These are phyloP conservation scores for Perca fluviatilis DNA, from an alignment of 2,113 vertebrate genomes.

Conservation along the genomic window DNA sequence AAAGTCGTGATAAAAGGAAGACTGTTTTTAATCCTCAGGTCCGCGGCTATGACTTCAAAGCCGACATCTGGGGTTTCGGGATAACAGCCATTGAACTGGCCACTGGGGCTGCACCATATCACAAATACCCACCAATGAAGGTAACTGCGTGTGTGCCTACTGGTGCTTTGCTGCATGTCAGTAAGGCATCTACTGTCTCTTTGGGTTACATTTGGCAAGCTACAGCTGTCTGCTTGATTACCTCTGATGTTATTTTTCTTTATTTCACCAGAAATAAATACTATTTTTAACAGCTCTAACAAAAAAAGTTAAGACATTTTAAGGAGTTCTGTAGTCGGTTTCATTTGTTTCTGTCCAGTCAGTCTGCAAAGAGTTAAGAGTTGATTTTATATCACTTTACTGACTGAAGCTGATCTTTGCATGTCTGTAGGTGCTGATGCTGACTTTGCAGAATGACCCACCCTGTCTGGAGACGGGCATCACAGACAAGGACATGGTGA, in stretches of 20 bases:
- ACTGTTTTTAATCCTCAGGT: conserved; percentile 84
- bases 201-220: not conserved
- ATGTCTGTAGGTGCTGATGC: conserved; percentile 94
- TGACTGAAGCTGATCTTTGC: conserved; percentile 29
- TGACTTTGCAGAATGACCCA: conserved; percentile 98
- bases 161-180: not conserved
- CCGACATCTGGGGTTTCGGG: conserved; percentile 99
- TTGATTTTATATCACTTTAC: not conserved
- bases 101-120: conserved; percentile 96
- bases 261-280: not conserved
- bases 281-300: not conserved
- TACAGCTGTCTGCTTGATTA: not conserved
- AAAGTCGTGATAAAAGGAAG: not conserved
- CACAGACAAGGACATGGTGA: conserved; percentile 97
- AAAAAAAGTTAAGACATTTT: not conserved
- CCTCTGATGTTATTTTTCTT: not conserved
- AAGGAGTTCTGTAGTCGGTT: not conserved
- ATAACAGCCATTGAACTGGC: conserved; percentile 98
- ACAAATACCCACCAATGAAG: conserved; percentile 99
- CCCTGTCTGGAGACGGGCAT: conserved; percentile 97
- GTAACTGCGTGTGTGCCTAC: conserved; percentile 68
- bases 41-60: conserved; percentile 98
- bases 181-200: not conserved
- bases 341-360: not conserved
- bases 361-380: not conserved